Percentiles rank a stretch among this genome's conserved stretches.
Conservation (phyloP, 2,113 vertebrate species). For the Pygoscelis antarcticus region DNA sequence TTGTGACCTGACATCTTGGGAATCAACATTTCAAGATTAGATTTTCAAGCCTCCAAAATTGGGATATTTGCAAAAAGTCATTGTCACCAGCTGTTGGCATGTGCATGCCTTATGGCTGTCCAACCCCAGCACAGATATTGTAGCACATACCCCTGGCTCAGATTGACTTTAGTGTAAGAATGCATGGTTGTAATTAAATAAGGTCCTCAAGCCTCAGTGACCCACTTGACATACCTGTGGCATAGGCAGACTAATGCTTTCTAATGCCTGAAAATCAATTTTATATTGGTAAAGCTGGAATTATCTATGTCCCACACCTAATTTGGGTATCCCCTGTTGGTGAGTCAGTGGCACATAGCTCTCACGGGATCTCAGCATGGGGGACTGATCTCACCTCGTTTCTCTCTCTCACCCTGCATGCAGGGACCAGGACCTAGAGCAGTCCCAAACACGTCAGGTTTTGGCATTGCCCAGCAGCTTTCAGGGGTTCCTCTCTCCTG, state of each 20-base stretch:
- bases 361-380: not conserved
- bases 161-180: not conserved
- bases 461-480: not conserved
- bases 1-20: not conserved
- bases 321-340: not conserved
- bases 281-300: not conserved
- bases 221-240: not conserved
- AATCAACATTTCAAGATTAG: not conserved
- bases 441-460: accelerated
- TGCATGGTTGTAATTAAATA: not conserved
- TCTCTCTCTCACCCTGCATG: not conserved
- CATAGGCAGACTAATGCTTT: not conserved
- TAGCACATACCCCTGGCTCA: too few species aligned
- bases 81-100: not conserved
- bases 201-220: too few species aligned
- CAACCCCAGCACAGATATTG: not conserved
- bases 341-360: not conserved
- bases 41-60: not conserved
- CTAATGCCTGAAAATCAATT: not conserved
- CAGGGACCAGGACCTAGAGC: not conserved
- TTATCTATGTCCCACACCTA: not conserved
- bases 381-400: not conserved
- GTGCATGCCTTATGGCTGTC: not conserved
- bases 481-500: not conserved
- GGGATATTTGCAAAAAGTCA: not conserved